Conservation (phyloP, 2,797 vertebrate species). For the Valencia hispanica region DNA sequence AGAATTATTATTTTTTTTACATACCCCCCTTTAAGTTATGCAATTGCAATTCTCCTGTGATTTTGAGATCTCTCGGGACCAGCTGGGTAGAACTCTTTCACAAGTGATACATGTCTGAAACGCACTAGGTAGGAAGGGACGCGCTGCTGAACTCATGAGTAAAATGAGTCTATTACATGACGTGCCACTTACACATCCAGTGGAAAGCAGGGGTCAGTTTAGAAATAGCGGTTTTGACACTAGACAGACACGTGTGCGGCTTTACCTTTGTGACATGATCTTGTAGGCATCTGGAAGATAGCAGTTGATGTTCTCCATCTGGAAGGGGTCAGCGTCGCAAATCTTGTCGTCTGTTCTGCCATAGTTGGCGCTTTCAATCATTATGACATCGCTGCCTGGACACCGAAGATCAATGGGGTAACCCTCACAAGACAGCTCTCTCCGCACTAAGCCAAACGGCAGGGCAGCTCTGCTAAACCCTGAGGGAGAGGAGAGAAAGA, state of each 20-base stretch:
- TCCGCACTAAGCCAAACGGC: constrained; percentile 94
- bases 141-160: no score
- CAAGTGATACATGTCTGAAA: no score
- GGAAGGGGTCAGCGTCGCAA: constrained; percentile 98
- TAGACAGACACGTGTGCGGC: constrained; percentile 2
- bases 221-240: not conserved
- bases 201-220: no score
- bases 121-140: no score
- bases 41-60: no score
- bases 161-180: no score
- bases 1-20: no score
- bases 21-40: no score
- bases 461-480: constrained; percentile 96
- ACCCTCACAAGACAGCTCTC: constrained; percentile 98
- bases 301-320: constrained; percentile 99
- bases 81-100: no score
- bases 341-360: constrained; percentile 99
- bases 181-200: no score
- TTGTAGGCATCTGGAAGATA: constrained; percentile 99
- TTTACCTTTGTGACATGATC: constrained; percentile 99
- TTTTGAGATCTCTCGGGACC: no score
- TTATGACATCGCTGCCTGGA: constrained; percentile 99
- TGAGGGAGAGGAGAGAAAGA: constrained; percentile 56
- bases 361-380: constrained; percentile 99
- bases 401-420: constrained; percentile 98